Conservation (phyloP, 1,140 invertebrate species). For the Homarus americanus region DNA sequence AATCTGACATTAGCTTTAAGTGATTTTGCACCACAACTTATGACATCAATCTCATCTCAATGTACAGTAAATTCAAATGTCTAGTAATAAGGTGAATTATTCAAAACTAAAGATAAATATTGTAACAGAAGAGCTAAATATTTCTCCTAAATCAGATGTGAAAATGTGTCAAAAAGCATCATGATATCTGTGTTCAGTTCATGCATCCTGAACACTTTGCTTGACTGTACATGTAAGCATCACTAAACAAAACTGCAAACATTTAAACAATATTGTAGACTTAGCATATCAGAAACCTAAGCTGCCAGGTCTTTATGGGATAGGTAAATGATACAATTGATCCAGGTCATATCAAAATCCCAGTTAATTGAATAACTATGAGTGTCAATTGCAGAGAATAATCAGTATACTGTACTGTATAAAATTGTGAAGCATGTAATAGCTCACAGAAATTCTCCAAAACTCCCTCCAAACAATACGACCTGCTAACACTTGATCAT, state of each 20-base stretch:
- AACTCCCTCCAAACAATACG: neutral
- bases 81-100: too few relatives aligned
- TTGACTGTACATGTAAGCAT: neutral
- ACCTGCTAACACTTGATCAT: constrained; percentile 38
- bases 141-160: neutral
- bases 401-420: neutral
- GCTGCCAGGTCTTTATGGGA: neutral
- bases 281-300: neutral
- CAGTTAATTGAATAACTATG: neutral
- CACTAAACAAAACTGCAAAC: neutral
- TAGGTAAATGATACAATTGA: neutral
- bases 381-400: neutral
- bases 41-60: too few relatives aligned
- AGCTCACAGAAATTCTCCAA: neutral
- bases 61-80: too few relatives aligned
- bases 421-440: neutral
- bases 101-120: neutral
- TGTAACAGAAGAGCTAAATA: neutral
- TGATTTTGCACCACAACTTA: too few relatives aligned
- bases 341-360: neutral
- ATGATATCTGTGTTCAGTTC: neutral
- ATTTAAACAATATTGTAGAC: neutral
- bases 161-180: neutral
- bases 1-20: too few relatives aligned
- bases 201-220: constrained; percentile 5